phyloP scores from a whole-genome alignment of 2,888 invertebrate genomes.

The Dascillus cervinus region DNA sequence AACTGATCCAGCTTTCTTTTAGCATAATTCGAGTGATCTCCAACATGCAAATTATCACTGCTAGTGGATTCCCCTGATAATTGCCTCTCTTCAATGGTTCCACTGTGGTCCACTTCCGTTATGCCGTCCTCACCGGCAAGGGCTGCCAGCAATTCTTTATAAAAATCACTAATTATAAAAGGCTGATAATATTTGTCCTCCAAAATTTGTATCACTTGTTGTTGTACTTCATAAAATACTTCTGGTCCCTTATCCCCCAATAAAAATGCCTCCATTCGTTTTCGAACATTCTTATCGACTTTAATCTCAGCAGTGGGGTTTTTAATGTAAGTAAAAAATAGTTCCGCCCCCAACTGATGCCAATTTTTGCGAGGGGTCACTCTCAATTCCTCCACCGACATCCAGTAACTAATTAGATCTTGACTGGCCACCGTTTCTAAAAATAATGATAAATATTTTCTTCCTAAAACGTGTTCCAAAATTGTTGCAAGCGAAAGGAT shows the following conservation, averaged over 20 bases:
- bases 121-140: constrained; percentile 53
- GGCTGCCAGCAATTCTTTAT: constrained; percentile 63
- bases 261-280: constrained; percentile 81
- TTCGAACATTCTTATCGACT: constrained; percentile 71
- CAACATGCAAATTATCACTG: constrained; percentile 53
- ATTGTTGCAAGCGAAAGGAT: constrained; percentile 65
- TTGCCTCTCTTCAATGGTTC: constrained; percentile 48
- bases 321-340: constrained; percentile 82
- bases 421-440: constrained; percentile 76
- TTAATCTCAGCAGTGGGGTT: constrained; percentile 74
- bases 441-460: constrained; percentile 73
- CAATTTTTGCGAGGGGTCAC: constrained; percentile 66
- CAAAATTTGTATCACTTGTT: constrained; percentile 66
- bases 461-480: constrained; percentile 69
- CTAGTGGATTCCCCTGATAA: constrained; percentile 49
- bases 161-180: constrained; percentile 80
- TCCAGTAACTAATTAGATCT: constrained; percentile 80
- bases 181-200: constrained; percentile 86
- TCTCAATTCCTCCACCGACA: constrained; percentile 76
- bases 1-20: constrained; percentile 73
- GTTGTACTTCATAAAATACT: constrained; percentile 82
- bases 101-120: constrained; percentile 40
- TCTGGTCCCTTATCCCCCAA: constrained; percentile 78
- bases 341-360: constrained; percentile 86
- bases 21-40: constrained; percentile 76